phyloP scores from a whole-genome alignment of 2,113 vertebrate genomes.

The Shinisaurus crocodilurus region DNA sequence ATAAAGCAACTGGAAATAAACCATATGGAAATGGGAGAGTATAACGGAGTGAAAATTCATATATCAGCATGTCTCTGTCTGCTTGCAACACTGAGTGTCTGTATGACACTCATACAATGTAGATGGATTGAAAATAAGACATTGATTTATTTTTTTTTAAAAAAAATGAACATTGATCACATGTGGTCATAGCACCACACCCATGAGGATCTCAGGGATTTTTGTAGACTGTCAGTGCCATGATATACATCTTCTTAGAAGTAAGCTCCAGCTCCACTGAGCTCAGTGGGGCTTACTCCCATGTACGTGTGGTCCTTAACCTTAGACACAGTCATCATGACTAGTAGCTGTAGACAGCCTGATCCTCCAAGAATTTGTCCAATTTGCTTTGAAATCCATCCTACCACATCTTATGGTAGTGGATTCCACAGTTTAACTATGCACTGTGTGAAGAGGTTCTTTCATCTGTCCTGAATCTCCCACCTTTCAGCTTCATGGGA shows the following conservation, averaged over 20 bases:
- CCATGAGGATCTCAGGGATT: too few species aligned
- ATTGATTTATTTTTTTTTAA: background rate
- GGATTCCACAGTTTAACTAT: too few species aligned
- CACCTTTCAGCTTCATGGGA: too few species aligned
- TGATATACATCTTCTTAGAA: background rate
- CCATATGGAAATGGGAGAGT: background rate
- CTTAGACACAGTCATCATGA: background rate
- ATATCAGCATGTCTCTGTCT: background rate
- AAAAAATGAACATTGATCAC: background rate
- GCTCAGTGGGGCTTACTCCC: too few species aligned
- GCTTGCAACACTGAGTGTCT: background rate
- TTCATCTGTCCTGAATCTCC: too few species aligned
- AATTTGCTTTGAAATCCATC: too few species aligned
- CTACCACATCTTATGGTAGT: too few species aligned
- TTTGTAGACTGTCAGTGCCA: background rate
- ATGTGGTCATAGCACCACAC: background rate
- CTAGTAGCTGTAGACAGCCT: background rate
- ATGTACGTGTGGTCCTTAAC: background rate
- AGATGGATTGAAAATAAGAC: background rate
- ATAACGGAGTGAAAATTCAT: background rate
- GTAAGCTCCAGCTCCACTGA: too few species aligned
- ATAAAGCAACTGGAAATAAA: constrained; percentile 28
- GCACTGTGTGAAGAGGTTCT: too few species aligned
- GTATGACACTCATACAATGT: background rate
- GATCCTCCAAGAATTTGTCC: background rate